Evolutionary conservation across 1,140 invertebrate genomes (phyloP).

Genomic region (Colletes latitarsis): DNA sequence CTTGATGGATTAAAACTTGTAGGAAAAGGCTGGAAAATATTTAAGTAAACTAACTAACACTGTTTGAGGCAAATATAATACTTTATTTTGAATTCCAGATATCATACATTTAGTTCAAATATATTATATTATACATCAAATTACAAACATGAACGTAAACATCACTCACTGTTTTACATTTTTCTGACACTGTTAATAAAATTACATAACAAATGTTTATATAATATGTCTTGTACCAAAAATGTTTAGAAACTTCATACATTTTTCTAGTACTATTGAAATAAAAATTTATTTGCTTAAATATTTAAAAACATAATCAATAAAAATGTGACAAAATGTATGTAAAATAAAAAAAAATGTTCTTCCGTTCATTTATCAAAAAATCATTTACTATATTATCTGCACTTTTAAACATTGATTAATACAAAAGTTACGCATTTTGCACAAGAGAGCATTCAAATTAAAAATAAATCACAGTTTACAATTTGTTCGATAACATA

Average conservation of each 20-base stretch:
- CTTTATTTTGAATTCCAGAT: slow-evolving; percentile 73
- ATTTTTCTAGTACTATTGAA: slow-evolving; percentile 5
- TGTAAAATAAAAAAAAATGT: slow-evolving; percentile 6
- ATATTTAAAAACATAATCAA: not conserved
- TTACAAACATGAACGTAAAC: slow-evolving; percentile 57
- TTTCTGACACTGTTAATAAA: slow-evolving; percentile 16
- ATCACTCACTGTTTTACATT: slow-evolving; percentile 33
- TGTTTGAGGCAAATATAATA: slow-evolving; percentile 74
- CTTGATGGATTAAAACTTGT: slow-evolving; percentile 22
- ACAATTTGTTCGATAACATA: slow-evolving; percentile 10
- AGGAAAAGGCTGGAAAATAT: slow-evolving; percentile 60
- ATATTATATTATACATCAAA: slow-evolving; percentile 56
- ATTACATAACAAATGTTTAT: slow-evolving; percentile 19
- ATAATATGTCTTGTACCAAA: slow-evolving; percentile 8
- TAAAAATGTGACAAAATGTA: not conserved
- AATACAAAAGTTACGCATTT: slow-evolving; percentile 4
- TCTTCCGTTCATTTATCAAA: not conserved
- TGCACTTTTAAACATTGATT: slow-evolving; percentile 3
- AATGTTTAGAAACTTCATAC: slow-evolving; percentile 44
- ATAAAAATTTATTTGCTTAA: not conserved
- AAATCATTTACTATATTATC: slow-evolving; percentile 1
- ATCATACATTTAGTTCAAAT: slow-evolving; percentile 60
- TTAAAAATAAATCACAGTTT: slow-evolving; percentile 24
- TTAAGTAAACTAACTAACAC: slow-evolving; percentile 52
- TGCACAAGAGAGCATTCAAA: slow-evolving; percentile 17